A percentile compares a stretch with the other conserved stretches of the same genome.
These are phyloP conservation scores for Mus spretus DNA, from an alignment of 2,797 vertebrate genomes.

Conservation along the genomic window DNA sequence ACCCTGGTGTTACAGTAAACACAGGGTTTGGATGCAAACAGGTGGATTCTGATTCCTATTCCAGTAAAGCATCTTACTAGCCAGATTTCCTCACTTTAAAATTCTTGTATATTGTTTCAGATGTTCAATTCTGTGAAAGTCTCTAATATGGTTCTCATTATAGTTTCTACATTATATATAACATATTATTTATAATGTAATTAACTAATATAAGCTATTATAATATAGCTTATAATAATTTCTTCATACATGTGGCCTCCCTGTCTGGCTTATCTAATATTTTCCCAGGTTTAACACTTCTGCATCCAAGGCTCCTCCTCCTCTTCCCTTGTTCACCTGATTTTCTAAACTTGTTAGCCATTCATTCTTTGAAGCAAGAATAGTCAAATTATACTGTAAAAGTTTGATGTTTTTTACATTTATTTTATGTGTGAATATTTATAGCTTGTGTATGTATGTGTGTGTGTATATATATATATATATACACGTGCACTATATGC, in stretches of 20 bases:
- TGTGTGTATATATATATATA: no score
- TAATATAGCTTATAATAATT: conserved; percentile 37
- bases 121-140: conserved; percentile 54
- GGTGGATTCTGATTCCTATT: conserved; percentile 53
- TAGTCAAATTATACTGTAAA: conserved; percentile 58
- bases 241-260: background rate
- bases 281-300: conserved; percentile 2
- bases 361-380: conserved; percentile 59
- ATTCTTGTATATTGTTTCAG: background rate
- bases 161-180: no score
- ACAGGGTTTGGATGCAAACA: conserved; percentile 10
- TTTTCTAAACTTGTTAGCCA: conserved; percentile 34
- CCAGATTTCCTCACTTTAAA: conserved; percentile 47
- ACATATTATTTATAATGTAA: no score
- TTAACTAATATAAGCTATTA: no score
- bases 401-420: background rate
- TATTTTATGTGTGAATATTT: background rate
- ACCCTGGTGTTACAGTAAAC: background rate
- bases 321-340: background rate
- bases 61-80: conserved; percentile 10
- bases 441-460: background rate
- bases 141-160: background rate
- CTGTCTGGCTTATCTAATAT: conserved; percentile 16
- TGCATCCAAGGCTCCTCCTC: background rate
- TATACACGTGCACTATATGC: background rate